A percentile compares a stretch with the other conserved stretches of the same genome.
Evolutionary conservation across 2,888 invertebrate species (phyloP).

Genomic region (Luperina testacea): DNA sequence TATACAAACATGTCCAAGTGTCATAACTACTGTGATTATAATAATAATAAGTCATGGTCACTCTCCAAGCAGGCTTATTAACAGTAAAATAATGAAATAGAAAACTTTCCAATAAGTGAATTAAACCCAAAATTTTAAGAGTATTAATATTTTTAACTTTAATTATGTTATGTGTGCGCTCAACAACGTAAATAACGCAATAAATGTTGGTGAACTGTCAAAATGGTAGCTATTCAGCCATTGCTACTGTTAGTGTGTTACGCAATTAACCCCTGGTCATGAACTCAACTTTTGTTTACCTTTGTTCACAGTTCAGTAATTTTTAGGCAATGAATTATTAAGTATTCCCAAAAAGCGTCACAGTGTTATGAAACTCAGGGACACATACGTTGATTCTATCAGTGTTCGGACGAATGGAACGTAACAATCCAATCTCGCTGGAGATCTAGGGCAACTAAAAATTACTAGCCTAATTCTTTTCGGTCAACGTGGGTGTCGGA

Average conservation of each 20-base stretch:
- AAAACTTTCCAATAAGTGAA: not conserved
- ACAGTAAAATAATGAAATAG: not conserved
- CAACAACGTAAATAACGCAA: not conserved
- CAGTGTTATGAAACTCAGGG: conserved; percentile 32
- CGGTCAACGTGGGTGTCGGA: conserved; percentile 51
- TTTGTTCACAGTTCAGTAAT: not conserved
- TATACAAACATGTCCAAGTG: conserved; percentile 12
- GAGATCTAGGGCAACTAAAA: conserved; percentile 68
- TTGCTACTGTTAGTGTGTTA: not conserved
- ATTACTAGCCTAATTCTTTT: conserved; percentile 64
- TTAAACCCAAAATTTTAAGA: too few relatives aligned
- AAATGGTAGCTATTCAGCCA: not conserved
- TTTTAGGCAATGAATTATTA: not conserved
- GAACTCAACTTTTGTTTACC: not conserved
- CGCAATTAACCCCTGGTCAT: not conserved
- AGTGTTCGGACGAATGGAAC: conserved; percentile 36
- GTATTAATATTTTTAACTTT: too few relatives aligned
- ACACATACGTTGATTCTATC: conserved; percentile 30
- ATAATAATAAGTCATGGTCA: not conserved
- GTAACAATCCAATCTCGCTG: conserved; percentile 60
- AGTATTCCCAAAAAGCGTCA: not conserved
- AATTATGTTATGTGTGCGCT: not conserved
- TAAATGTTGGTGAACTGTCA: too few relatives aligned
- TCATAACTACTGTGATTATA: not conserved
- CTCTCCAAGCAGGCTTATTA: not conserved